These are phyloP conservation scores for Sebastes hopkinsi DNA, from an alignment of 2,797 vertebrate species.

Conservation along the genomic window DNA sequence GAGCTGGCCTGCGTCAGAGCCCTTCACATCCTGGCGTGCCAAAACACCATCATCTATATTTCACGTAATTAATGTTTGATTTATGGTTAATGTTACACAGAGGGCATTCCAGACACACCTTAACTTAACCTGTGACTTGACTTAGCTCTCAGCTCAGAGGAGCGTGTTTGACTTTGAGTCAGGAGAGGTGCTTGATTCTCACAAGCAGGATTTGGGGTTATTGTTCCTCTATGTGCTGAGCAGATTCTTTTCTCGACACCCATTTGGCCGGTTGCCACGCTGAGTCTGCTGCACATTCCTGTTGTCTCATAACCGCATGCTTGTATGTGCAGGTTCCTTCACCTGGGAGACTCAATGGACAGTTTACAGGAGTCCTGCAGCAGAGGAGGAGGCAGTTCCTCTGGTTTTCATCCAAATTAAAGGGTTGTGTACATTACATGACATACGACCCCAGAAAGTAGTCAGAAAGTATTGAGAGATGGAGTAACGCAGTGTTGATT, in stretches of 20 bases:
- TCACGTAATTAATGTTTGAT: constrained; percentile 78
- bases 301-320: constrained; percentile 5
- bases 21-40: constrained; percentile 58
- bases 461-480: too few relatives aligned
- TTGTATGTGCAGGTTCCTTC: constrained; percentile 13
- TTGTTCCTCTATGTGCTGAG: constrained; percentile 33
- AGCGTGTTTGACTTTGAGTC: constrained; percentile 17
- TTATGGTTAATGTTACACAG: constrained; percentile 77
- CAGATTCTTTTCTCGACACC: constrained; percentile 12
- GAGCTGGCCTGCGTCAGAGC: constrained; percentile 57
- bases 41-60: constrained; percentile 44
- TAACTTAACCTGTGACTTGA: constrained; percentile 29
- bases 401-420: background rate
- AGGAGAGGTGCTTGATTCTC: background rate
- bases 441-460: too few relatives aligned
- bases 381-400: background rate
- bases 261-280: constrained; percentile 2
- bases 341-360: constrained; percentile 14
- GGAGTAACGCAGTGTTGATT: too few relatives aligned
- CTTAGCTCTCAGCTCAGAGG: background rate
- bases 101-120: constrained; percentile 66
- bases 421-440: background rate
- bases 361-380: background rate
- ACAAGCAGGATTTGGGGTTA: constrained; percentile 16
- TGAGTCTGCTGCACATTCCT: constrained; percentile 19